These are phyloP conservation scores for Chiloscyllium plagiosum DNA, from an alignment of 2,113 vertebrate species.

Conservation along the genomic window DNA sequence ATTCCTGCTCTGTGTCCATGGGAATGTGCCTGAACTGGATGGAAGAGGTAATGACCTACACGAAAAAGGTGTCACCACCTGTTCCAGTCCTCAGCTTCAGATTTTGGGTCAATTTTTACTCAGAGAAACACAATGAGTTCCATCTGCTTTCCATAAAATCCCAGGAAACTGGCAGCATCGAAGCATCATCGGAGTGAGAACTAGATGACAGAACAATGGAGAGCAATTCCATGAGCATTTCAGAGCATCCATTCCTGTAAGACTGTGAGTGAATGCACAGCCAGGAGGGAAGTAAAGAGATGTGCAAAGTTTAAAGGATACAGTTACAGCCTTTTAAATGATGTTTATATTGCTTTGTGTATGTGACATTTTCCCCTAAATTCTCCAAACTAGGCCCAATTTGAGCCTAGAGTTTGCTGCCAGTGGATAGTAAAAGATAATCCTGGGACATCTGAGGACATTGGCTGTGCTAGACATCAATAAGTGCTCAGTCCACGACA, in stretches of 20 bases:
- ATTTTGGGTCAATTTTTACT: too few species aligned
- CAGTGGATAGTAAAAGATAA: neutral
- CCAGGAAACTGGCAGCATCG: neutral
- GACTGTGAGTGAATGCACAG: neutral
- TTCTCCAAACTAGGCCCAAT: neutral
- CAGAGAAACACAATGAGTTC: neutral
- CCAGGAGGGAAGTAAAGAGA: neutral
- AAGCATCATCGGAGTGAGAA: neutral
- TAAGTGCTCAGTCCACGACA: neutral
- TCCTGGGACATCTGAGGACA: neutral
- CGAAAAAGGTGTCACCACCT: neutral
- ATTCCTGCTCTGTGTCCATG: neutral
- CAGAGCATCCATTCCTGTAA: neutral
- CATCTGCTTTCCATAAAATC: neutral
- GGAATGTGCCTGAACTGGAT: neutral
- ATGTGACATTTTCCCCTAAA: too few species aligned
- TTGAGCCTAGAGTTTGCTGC: neutral
- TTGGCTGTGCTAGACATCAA: neutral
- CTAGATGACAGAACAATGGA: neutral
- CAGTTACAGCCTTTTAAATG: neutral
- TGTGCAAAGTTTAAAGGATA: neutral
- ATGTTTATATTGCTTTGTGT: neutral
- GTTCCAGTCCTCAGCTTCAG: neutral
- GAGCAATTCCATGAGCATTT: neutral
- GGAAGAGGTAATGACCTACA: neutral